Base-by-base conservation (phyloP, 2,113 vertebrate species). In the Heterocephalus glaber region DNA sequence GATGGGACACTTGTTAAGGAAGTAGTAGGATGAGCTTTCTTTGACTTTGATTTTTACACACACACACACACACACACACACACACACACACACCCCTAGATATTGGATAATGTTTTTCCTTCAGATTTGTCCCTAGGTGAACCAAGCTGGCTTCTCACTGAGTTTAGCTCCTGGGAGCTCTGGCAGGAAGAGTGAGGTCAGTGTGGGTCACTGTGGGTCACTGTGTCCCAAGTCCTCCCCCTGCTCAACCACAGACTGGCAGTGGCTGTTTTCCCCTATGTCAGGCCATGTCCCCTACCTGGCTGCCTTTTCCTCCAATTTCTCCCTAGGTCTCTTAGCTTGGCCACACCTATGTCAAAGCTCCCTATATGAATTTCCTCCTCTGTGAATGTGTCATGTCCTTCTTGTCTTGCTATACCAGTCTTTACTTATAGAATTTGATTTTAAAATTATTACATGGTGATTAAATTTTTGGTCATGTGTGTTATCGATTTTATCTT, bases 251-350 rank as follows among this genome's bases (percentile, higher is more conserved):
- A 1, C 6, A 24, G 24, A 2, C n/a, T 80, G 17, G 19, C 22
- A 41, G 11, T 49, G 65, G 16, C 0, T 77, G 5, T 1, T 26
- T 63, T 63, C 13, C 9, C 24, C 19, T 20, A n/a, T 0, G 0
- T 14, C 30, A 19, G 2, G 14, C 7, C 52, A 68, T 17, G 17
- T 2, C 58, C 81, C 11, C 10, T 17, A 30, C 76, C 7, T 9
- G 12, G 19, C 22, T 7, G 2, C 19, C 7, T 5, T 54, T 26
- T 85, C 33, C 49, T 38, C 16, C 20, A 17, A 5, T 10, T 41
- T 28, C 52, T 94, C 9, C 89, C 20, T 9, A 5, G 28, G 33
- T 72, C 28, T 47, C 20, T 30, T 26, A 54, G 44, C 19, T 9
- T 33, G n/a, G 2, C 66, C 20, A 7, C n/a, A 20, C 17, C 30